Evolutionary conservation across 2,113 vertebrate species (phyloP).

Genomic region (Capricornis sumatraensis): DNA sequence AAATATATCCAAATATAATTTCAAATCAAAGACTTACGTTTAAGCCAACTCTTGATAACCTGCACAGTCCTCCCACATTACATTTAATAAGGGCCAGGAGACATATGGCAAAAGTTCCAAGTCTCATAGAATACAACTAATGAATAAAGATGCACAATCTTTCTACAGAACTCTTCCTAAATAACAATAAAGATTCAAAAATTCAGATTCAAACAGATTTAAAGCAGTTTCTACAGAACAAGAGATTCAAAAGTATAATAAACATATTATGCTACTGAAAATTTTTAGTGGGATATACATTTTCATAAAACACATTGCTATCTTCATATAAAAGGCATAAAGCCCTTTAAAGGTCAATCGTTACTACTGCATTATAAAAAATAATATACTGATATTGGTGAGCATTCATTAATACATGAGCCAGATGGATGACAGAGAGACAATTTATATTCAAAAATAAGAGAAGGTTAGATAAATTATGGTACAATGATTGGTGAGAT

Average conservation of each 20-base stretch:
- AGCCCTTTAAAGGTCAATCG: neutral
- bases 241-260: neutral
- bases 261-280: neutral
- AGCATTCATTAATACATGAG: neutral
- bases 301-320: neutral
- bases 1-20: constrained; percentile 22
- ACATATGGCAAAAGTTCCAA: neutral
- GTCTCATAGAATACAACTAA: neutral
- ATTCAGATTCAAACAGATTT: neutral
- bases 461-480: neutral
- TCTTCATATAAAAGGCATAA: neutral
- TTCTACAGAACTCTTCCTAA: constrained; percentile 3
- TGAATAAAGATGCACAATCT: neutral
- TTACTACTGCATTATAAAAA: neutral
- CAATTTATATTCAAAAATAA: neutral
- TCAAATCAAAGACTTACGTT: neutral
- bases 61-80: neutral
- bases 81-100: neutral
- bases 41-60: neutral
- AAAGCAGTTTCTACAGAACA: constrained; percentile 1
- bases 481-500: neutral
- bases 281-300: neutral
- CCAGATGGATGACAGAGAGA: neutral
- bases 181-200: constrained; percentile 17
- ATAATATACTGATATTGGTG: neutral